Evolutionary conservation across 1,140 invertebrate species (phyloP).

Genomic region (Danaus plexippus): DNA sequence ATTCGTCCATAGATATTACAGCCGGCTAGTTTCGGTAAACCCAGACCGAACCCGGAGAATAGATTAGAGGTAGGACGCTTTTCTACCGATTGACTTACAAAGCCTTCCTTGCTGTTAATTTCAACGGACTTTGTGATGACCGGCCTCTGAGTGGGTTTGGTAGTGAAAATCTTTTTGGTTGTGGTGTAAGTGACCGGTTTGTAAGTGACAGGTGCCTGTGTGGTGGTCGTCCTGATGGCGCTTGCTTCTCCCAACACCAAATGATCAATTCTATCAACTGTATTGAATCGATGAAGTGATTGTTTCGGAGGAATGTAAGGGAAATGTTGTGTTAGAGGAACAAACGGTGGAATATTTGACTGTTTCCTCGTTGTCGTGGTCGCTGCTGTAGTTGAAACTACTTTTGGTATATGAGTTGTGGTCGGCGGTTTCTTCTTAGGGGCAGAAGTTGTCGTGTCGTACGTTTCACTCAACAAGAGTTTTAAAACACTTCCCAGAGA

Average conservation of each 20-base stretch:
- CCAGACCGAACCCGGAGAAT: slow-evolving; percentile 45
- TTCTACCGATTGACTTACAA: slow-evolving; percentile 13
- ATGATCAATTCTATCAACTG: slow-evolving; percentile 57
- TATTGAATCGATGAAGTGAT: slow-evolving; percentile 23
- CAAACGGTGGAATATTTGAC: slow-evolving; percentile 18
- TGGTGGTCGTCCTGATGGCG: slow-evolving; percentile 41
- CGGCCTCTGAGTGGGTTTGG: slow-evolving; percentile 24
- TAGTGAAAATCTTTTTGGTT: slow-evolving; percentile 22
- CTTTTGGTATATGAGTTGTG: slow-evolving; percentile 13
- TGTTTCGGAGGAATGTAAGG: slow-evolving; percentile 39
- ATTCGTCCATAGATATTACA: slow-evolving; percentile 94
- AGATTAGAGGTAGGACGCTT: slow-evolving; percentile 26
- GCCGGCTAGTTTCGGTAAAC: slow-evolving; percentile 84
- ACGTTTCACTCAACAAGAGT: slow-evolving; percentile 69
- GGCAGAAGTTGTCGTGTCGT: slow-evolving; percentile 43
- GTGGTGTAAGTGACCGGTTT: slow-evolving; percentile 19
- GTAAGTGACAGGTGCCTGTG: slow-evolving; percentile 20
- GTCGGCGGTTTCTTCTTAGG: slow-evolving; percentile 24
- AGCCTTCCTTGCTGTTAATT: slow-evolving; percentile 27
- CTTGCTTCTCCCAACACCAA: slow-evolving; percentile 57
- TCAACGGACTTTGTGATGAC: slow-evolving; percentile 29
- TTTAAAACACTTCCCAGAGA: slow-evolving; percentile 74
- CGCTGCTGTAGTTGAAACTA: slow-evolving; percentile 17
- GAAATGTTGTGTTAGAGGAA: slow-evolving; percentile 38
- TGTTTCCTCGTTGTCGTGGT: slow-evolving; percentile 5